Evolutionary conservation across 2,113 vertebrate genomes (phyloP).

Genomic region (Numida meleagris): DNA sequence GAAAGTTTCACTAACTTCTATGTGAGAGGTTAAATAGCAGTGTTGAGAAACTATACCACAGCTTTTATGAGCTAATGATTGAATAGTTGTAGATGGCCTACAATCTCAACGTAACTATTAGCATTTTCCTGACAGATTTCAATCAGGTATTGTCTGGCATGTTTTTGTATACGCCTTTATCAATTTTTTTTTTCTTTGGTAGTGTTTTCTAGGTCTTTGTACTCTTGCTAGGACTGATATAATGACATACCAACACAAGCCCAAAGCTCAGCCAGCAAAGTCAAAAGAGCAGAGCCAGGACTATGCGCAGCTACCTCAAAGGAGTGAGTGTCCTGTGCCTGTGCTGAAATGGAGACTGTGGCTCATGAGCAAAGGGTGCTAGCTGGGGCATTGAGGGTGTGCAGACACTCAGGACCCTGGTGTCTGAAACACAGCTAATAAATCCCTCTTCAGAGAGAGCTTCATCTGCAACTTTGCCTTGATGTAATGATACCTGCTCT

Average conservation of each 20-base stretch:
- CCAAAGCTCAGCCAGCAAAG: background rate
- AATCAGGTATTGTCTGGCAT: background rate
- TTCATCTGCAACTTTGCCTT: background rate
- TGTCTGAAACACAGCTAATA: background rate
- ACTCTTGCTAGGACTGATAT: background rate
- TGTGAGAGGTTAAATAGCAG: background rate
- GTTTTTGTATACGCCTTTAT: background rate
- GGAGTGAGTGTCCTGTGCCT: accelerated
- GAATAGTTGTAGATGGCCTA: background rate
- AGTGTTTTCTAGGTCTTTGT: background rate
- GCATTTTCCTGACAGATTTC: background rate
- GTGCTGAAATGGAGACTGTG: background rate
- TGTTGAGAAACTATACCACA: background rate
- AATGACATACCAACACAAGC: background rate
- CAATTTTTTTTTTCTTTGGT: background rate
- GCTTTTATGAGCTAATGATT: background rate
- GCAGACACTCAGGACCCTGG: background rate
- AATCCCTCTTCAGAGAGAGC: background rate
- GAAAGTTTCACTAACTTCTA: background rate
- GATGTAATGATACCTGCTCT: too few relatives aligned
- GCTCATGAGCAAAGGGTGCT: background rate
- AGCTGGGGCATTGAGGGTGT: background rate
- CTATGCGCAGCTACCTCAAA: background rate
- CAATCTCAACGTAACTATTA: background rate
- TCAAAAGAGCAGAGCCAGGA: background rate